phyloP scores from a whole-genome alignment of 1,140 invertebrate species.

The Bombus fervidus region DNA sequence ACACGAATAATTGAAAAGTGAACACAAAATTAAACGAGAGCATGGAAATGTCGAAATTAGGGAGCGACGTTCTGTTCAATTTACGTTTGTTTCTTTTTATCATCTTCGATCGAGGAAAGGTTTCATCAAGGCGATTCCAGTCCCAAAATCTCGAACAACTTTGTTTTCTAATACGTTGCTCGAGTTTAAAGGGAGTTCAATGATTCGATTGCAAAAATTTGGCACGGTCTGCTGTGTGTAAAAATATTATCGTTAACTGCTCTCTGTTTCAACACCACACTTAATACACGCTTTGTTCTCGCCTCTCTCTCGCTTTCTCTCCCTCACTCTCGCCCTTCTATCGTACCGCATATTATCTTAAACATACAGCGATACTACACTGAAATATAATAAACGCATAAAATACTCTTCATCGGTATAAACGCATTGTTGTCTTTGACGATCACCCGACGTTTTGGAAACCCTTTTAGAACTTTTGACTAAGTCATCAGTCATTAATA shows the following conservation, averaged over 20 bases:
- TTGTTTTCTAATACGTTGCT: neutral
- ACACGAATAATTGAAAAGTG: conserved; percentile 41
- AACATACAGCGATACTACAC: conserved; percentile 60
- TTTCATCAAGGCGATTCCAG: neutral
- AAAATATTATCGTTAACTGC: conserved; percentile 67
- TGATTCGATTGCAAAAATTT: conserved; percentile 72
- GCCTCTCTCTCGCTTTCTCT: conserved; percentile 13
- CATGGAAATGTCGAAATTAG: conserved; percentile 14
- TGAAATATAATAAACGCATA: conserved; percentile 56
- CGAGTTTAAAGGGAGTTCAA: conserved; percentile 49
- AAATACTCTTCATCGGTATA: conserved; percentile 63
- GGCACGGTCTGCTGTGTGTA: conserved; percentile 73
- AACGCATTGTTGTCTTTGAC: conserved; percentile 49
- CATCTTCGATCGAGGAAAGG: neutral
- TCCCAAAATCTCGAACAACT: neutral
- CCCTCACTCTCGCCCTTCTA: conserved; percentile 7
- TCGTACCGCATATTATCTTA: conserved; percentile 45
- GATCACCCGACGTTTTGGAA: conserved; percentile 21
- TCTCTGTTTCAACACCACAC: conserved; percentile 36
- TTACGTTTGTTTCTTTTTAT: neutral
- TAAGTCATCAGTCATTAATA: conserved; percentile 41
- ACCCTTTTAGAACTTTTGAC: conserved; percentile 43
- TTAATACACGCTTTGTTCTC: conserved; percentile 39
- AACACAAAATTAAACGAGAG: conserved; percentile 57
- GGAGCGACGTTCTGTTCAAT: neutral